Conservation (phyloP, 2,888 invertebrate species). For the Rhorus exstirpatorius region DNA sequence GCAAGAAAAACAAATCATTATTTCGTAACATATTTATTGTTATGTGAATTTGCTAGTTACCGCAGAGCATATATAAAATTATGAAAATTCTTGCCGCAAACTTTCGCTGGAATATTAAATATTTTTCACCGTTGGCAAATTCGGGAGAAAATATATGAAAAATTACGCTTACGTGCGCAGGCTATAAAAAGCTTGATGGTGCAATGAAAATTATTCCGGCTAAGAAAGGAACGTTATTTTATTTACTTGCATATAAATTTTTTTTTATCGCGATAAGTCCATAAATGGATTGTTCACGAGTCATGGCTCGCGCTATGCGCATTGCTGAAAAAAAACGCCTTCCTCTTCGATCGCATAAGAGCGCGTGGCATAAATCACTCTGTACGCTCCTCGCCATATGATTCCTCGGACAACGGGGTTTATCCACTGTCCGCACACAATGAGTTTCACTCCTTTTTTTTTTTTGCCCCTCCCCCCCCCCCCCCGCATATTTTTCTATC, state of each 20-base stretch:
- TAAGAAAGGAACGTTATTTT: background rate
- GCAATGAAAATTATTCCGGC: constrained; percentile 1
- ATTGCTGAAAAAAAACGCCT: constrained; percentile 55
- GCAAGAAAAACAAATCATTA: constrained; percentile 36
- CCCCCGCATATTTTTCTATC: constrained; percentile 15
- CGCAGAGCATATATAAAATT: constrained; percentile 15
- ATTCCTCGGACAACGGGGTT: constrained; percentile 37
- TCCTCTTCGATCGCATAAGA: constrained; percentile 50
- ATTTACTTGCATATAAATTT: background rate
- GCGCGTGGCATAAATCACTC: constrained; percentile 60
- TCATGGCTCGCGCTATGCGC: constrained; percentile 26
- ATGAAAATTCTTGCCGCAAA: constrained; percentile 11
- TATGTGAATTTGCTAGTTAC: background rate
- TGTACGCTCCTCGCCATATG: constrained; percentile 20
- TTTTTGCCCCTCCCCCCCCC: too few species aligned
- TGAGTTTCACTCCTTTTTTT: constrained; percentile 28
- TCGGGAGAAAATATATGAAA: background rate
- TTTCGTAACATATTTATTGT: background rate
- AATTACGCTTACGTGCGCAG: background rate
- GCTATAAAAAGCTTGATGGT: constrained; percentile 3
- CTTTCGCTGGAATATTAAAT: background rate
- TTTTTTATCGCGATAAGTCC: constrained; percentile 17
- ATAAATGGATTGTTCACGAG: constrained; percentile 46
- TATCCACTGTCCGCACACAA: constrained; percentile 60
- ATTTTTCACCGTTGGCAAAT: background rate